Percentiles rank a stretch among this genome's conserved stretches.
These are phyloP conservation scores for Dromiciops gliroides DNA, from an alignment of 2,113 vertebrate genomes.

Conservation along the genomic window DNA sequence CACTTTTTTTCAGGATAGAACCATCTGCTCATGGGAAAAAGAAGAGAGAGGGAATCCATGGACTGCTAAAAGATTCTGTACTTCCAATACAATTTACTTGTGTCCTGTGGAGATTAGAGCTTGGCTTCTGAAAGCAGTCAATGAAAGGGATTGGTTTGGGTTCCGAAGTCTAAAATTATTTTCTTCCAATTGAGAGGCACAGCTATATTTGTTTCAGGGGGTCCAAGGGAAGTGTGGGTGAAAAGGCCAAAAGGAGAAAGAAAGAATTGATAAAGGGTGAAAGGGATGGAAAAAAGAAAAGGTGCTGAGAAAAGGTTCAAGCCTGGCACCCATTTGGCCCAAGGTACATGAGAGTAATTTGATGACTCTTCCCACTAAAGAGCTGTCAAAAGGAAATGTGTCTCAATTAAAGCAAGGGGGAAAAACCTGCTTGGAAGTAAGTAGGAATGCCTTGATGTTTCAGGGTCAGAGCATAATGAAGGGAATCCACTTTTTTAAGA, in stretches of 20 bases:
- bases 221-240: neutral
- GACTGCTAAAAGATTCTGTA: neutral
- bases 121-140: neutral
- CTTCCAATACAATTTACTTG: neutral
- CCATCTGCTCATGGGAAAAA: neutral
- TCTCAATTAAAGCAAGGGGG: neutral
- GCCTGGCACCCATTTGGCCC: neutral
- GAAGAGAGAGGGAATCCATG: neutral
- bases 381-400: neutral
- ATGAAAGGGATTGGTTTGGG: conserved; percentile 8
- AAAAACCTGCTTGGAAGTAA: neutral
- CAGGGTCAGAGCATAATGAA: neutral
- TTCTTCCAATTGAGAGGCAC: neutral
- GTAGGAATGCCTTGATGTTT: neutral
- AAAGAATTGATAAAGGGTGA: neutral
- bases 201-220: neutral
- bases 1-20: neutral
- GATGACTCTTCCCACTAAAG: neutral
- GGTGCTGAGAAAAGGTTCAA: neutral
- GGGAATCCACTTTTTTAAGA: neutral
- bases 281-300: neutral
- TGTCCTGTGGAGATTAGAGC: conserved; percentile 16
- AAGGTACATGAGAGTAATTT: neutral
- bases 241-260: neutral
- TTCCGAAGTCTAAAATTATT: conserved; percentile 4